phyloP scores from a whole-genome alignment of 2,113 vertebrate species.

The Phrynosoma blainvillii region DNA sequence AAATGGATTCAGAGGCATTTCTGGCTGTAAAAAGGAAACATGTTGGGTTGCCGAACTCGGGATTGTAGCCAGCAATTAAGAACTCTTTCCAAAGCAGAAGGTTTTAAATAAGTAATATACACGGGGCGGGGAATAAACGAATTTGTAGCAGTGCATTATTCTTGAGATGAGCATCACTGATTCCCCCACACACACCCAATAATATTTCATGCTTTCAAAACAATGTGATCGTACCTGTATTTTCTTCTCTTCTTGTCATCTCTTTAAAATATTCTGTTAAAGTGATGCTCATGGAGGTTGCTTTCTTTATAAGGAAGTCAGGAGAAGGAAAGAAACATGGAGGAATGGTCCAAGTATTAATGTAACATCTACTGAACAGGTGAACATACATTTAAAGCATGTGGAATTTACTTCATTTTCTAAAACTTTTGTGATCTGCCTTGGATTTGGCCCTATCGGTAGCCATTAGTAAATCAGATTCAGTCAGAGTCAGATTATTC shows the following conservation, averaged over 20 bases:
- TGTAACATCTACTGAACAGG: not conserved
- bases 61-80: conserved; percentile 4
- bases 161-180: not conserved
- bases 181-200: not conserved
- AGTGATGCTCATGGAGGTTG: not conserved
- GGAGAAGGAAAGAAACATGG: not conserved
- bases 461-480: too few species aligned
- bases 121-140: conserved; percentile 34
- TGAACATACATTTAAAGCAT: not conserved
- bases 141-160: not conserved
- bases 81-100: conserved; percentile 44
- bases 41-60: conserved; percentile 15
- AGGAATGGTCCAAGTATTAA: not conserved
- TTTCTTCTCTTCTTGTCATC: not conserved
- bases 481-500: too few species aligned
- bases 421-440: not conserved
- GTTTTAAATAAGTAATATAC: conserved; percentile 46
- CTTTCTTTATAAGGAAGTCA: conserved; percentile 15
- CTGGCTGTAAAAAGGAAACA: conserved; percentile 56
- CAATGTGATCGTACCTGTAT: not conserved
- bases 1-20: conserved; percentile 43
- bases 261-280: conserved; percentile 17
- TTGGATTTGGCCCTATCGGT: too few species aligned
- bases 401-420: not conserved
- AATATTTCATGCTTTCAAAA: conserved; percentile 9